Percentiles rank a stretch among this genome's conserved stretches.
Evolutionary conservation across 2,888 invertebrate genomes (phyloP).

Genomic region (Steinernema hermaphroditum): DNA sequence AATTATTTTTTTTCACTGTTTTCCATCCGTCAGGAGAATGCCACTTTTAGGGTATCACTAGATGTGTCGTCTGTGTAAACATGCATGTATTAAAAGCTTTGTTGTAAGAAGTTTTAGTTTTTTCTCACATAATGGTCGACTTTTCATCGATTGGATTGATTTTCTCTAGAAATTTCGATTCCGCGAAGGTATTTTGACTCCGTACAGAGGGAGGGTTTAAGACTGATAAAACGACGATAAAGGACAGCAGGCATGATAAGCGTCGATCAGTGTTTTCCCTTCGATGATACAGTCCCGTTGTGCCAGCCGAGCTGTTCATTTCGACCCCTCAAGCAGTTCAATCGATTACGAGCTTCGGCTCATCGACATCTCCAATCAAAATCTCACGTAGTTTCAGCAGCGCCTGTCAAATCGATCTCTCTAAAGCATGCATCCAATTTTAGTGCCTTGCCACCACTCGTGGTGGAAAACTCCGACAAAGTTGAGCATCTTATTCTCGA

Average conservation of each 20-base stretch:
- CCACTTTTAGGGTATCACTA: too few relatives aligned
- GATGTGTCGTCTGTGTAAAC: too few relatives aligned
- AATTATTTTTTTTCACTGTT: too few relatives aligned
- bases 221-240: too few relatives aligned
- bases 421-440: slow-evolving; percentile 32
- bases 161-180: too few relatives aligned
- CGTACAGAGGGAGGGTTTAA: too few relatives aligned
- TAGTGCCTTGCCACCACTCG: slow-evolving; percentile 49
- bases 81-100: too few relatives aligned
- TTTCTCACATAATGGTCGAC: too few relatives aligned
- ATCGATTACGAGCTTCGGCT: slow-evolving; percentile 32
- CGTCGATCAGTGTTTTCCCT: slow-evolving; percentile 20
- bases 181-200: too few relatives aligned
- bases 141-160: too few relatives aligned
- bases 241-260: background rate
- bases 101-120: too few relatives aligned
- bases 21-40: too few relatives aligned
- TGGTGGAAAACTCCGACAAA: slow-evolving; percentile 45
- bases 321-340: slow-evolving; percentile 16
- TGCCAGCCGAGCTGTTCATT: slow-evolving; percentile 33
- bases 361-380: slow-evolving; percentile 32
- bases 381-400: slow-evolving; percentile 32
- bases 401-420: background rate
- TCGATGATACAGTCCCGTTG: slow-evolving; percentile 35
- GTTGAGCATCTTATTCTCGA: slow-evolving; percentile 54